Base-by-base conservation (phyloP, 2,113 vertebrate species). In the Mesocricetus auratus region DNA sequence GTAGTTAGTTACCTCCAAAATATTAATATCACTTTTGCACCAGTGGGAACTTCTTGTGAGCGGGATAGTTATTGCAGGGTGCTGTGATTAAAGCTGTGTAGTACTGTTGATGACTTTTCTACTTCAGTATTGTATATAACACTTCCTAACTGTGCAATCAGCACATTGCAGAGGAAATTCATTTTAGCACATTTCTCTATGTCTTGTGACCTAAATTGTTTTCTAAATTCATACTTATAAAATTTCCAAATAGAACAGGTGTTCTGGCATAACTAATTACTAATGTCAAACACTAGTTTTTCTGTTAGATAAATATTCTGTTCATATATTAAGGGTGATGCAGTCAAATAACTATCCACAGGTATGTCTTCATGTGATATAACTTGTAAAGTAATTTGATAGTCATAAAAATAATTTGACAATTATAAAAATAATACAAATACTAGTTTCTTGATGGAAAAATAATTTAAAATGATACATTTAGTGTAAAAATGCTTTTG, bases 61-160 rank as follows among this genome's bases (percentile, higher is more conserved):
- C n/a, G 29, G 26, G 58, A 83, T 60, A 26, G 7, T 39, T 62
- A 62, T 17, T 62, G 3, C 3, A 62, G 11, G n/a, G 6, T 62
- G 1, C 13, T 62, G n/a, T 39, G 24, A 17, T 62, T 42, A 62
- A 3, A 62, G 10, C 1, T 17, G 7, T 3, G 0, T 29, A 17
- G 24, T 15, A 56, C 33, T 24, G 21, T 11, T 81, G 24, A 29
- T 83, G 16, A 42, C 3, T 9, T 53, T 83, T 83, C 7, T 62
- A 13, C n/a, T 62, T 83, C n/a, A 83, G n/a, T 2, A n/a, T 6
- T 4, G 12, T 42, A 29, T 17, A 62, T 31, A 47, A 77, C 7
- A 62, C 1, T 39, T 62, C 17, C n/a, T 4, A 74, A 24, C 69
- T 29, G 16, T 60, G 13, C 26, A 60, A 42, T 7, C 22, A 60